Evolutionary conservation across 2,113 vertebrate genomes (phyloP).

Genomic region (Microtus montanus): DNA sequence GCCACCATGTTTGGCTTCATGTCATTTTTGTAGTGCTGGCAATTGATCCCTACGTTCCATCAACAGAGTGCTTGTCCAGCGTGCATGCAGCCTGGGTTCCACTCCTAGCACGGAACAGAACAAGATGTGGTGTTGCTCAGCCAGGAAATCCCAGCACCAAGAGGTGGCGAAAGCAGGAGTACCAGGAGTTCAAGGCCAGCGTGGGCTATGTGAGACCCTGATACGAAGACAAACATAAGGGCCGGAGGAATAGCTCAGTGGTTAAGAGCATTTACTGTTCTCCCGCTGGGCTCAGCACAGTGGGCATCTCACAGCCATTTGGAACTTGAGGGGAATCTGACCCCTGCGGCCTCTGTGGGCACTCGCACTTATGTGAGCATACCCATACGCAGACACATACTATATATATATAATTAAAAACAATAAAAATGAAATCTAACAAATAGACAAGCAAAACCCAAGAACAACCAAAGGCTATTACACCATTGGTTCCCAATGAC

Average conservation of each 20-base stretch:
- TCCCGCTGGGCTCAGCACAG: neutral
- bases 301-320: neutral
- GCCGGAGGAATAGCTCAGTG: neutral
- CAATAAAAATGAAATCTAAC: neutral
- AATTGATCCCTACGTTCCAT: neutral
- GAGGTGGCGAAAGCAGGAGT: neutral
- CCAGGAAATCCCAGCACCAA: neutral
- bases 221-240: neutral
- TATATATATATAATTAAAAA: neutral
- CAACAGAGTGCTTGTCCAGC: neutral
- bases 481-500: neutral
- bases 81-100: neutral
- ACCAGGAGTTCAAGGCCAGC: neutral
- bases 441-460: neutral
- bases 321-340: neutral
- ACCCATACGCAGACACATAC: neutral
- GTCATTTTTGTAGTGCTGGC: neutral
- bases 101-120: neutral
- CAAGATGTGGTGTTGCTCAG: neutral
- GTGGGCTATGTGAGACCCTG: neutral
- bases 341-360: neutral
- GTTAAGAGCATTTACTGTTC: neutral
- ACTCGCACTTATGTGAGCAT: neutral
- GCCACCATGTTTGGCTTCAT: neutral
- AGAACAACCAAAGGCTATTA: neutral